Conservation (phyloP, 2,888 invertebrate genomes). For the Spialia ferax region DNA sequence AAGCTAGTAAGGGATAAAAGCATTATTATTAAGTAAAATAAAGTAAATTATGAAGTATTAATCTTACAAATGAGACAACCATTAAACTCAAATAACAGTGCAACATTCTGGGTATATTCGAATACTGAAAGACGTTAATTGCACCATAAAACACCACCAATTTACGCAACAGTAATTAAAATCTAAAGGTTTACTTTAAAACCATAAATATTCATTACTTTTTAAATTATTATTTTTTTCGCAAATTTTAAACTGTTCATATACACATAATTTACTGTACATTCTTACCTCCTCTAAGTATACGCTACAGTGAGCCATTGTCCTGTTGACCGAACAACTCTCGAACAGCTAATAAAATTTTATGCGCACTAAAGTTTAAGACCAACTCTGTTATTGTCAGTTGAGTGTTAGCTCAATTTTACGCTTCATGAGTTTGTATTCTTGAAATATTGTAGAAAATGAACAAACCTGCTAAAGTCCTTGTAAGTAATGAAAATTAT, state of each 20-base stretch:
- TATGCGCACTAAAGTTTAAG: conserved; percentile 35
- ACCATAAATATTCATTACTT: too few relatives aligned
- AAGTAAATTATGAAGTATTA: too few relatives aligned
- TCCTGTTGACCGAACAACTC: conserved; percentile 26
- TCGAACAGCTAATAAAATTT: conserved; percentile 34
- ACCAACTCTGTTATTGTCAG: conserved; percentile 33
- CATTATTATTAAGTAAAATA: too few relatives aligned
- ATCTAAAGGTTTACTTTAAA: conserved; percentile 22
- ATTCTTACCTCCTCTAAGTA: too few relatives aligned
- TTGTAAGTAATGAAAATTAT: not conserved
- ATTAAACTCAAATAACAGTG: too few relatives aligned
- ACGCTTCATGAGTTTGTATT: conserved; percentile 8
- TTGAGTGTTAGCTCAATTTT: conserved; percentile 22
- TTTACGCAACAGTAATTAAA: conserved; percentile 20
- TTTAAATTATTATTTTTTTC: too few relatives aligned
- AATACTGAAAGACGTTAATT: conserved; percentile 27
- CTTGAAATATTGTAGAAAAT: conserved; percentile 23
- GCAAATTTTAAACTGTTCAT: too few relatives aligned
- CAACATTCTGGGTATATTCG: not conserved
- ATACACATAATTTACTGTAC: too few relatives aligned
- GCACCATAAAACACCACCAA: conserved; percentile 30
- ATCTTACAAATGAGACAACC: too few relatives aligned
- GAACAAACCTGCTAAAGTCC: not conserved
- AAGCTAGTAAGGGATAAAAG: too few relatives aligned
- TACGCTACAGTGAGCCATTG: conserved; percentile 5